Percentiles rank a stretch among this genome's conserved stretches.
Conservation (phyloP, 2,888 invertebrate species). For the Cheilosia variabilis region DNA sequence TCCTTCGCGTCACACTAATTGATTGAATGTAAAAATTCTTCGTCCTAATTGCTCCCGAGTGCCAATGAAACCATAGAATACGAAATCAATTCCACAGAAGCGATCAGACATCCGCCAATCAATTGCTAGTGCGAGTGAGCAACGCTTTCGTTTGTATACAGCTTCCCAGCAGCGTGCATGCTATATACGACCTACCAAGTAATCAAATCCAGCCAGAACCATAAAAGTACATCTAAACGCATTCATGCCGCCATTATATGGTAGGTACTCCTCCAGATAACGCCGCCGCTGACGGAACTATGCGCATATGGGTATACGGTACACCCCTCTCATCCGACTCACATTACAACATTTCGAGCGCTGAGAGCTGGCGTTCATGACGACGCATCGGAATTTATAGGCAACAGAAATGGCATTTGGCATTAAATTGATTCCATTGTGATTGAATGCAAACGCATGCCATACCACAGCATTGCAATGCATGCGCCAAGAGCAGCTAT, state of each 20-base stretch:
- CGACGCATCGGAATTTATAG: constrained; percentile 72
- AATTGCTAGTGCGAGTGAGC: constrained; percentile 36
- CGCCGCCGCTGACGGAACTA: constrained; percentile 7
- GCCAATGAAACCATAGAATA: constrained; percentile 72
- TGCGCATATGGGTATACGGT: constrained; percentile 18
- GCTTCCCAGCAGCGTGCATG: background rate
- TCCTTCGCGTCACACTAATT: constrained; percentile 51
- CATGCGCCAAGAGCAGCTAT: constrained; percentile 44
- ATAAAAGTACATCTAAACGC: constrained; percentile 72
- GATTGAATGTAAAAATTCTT: constrained; percentile 62
- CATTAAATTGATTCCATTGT: constrained; percentile 75
- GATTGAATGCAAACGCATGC: constrained; percentile 74
- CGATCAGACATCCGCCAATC: constrained; percentile 71
- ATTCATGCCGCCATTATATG: constrained; percentile 63
- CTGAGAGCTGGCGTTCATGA: constrained; percentile 52
- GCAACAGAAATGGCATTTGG: constrained; percentile 69
- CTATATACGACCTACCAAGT: constrained; percentile 17
- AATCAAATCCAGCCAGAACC: constrained; percentile 71
- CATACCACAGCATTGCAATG: constrained; percentile 37
- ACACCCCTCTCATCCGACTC: constrained; percentile 36
- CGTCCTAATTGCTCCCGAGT: constrained; percentile 70
- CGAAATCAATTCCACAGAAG: constrained; percentile 61
- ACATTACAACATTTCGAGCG: constrained; percentile 68
- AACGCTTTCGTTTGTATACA: background rate
- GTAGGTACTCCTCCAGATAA: constrained; percentile 37